Percentiles rank a stretch among this genome's conserved stretches.
Evolutionary conservation across 1,140 invertebrate genomes (phyloP).

Genomic region (Phortica variegata): DNA sequence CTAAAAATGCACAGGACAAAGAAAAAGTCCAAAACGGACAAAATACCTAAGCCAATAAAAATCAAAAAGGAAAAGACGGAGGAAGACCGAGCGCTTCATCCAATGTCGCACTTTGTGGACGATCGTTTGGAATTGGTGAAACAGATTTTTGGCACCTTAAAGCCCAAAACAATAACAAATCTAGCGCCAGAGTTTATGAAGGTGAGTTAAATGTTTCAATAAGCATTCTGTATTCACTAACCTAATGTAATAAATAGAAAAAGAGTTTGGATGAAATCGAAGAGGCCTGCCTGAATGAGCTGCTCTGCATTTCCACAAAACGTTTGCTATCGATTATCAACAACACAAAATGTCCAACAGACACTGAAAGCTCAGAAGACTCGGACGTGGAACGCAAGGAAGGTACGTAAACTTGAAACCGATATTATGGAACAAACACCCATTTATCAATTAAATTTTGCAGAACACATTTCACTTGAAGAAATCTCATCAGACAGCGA

Average conservation of each 20-base stretch:
- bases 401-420: conserved; percentile 30
- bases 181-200: conserved; percentile 64
- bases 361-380: conserved; percentile 59
- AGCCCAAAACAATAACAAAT: conserved; percentile 63
- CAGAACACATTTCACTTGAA: conserved; percentile 64
- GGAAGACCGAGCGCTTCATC: conserved; percentile 43
- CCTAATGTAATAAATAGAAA: conserved; percentile 55
- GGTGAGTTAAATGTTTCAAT: conserved; percentile 8
- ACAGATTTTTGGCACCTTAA: conserved; percentile 65
- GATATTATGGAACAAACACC: neutral
- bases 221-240: neutral
- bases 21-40: conserved; percentile 33
- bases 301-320: conserved; percentile 63
- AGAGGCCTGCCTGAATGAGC: conserved; percentile 65
- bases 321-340: conserved; percentile 61
- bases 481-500: conserved; percentile 63
- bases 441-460: neutral
- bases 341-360: conserved; percentile 60
- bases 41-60: conserved; percentile 48
- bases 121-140: conserved; percentile 66
- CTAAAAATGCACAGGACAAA: conserved; percentile 36
- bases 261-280: conserved; percentile 63
- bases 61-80: conserved; percentile 50
- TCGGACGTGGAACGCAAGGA: conserved; percentile 56
- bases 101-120: conserved; percentile 63